Base-by-base conservation (phyloP, 1,140 invertebrate genomes). In the Drosophila erecta region DNA sequence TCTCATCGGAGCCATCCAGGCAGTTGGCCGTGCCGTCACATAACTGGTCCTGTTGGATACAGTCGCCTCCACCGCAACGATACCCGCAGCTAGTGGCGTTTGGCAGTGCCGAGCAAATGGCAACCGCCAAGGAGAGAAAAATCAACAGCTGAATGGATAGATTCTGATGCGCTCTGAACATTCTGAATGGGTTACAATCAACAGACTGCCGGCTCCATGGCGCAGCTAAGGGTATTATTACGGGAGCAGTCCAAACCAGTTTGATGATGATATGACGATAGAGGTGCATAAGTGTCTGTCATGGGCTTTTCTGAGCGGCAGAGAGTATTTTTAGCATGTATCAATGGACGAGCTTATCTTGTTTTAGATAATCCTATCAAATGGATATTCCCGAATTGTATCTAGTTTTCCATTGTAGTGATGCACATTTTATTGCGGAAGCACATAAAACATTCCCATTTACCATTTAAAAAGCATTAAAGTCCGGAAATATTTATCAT, bases 1-100 rank as follows among this genome's bases (percentile, higher is more conserved):
- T 94, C 83, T 96, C 95, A 74, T 96, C 95, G 12, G 94, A 94
- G 1, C 81, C 71, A 64, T 95, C 94, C 0, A 64, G 70, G 58
- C 94, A 95, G 67, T 95, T 78, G 6, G 92, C 71, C 10, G 47
- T 65, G 1, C 94, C 94, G 67, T 95, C 94, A 51, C 94, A 95
- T 6, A 94, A 43, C 27, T 49, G 27, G 17, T 76, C 74, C 53
- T 62, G n/a, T 35, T 44, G 33, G 22, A 77, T 58, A 47, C 64
- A 77, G 8, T 76, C 74, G 12, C 74, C 72, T 17, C 33, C 76
- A 0, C 33, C 40, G 12, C 74, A 76, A 0, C 54, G 47, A 35
- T 76, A 41, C 1, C 40, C 33, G 27, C 60, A 70, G 10, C 12
- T 70, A 12, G 50, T 69, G 7, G 33, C 20, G 12, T 70, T 47